These are phyloP conservation scores for Dendronephthya gigantea DNA, from an alignment of 64 coral and sea anemone species.

Conservation along the genomic window DNA sequence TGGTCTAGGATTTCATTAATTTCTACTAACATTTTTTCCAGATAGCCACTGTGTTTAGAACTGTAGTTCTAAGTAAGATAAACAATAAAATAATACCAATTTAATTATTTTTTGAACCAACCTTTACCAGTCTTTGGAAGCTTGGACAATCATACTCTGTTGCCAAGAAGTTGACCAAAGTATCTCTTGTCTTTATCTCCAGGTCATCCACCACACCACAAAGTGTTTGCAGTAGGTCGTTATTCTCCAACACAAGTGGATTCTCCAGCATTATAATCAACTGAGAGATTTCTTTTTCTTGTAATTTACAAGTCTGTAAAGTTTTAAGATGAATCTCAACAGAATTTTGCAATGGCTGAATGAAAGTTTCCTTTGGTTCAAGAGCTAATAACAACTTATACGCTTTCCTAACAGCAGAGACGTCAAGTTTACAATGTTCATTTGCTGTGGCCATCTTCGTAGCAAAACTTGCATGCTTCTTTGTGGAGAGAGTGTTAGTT, in stretches of 20 bases:
- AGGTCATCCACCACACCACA: constrained; percentile 53
- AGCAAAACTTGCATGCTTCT: constrained; percentile 77
- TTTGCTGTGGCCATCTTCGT: background rate
- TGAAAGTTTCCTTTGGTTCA: constrained; percentile 53
- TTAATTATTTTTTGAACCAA: background rate
- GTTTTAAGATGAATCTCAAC: constrained; percentile 74
- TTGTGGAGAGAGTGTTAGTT: background rate
- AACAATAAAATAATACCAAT: no score
- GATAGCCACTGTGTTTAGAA: no score
- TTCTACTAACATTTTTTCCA: no score
- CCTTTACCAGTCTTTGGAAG: constrained; percentile 56
- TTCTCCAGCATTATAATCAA: constrained; percentile 75
- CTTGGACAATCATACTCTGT: constrained; percentile 35
- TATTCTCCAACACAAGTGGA: constrained; percentile 52
- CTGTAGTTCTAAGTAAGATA: no score
- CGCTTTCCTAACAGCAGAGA: constrained; percentile 52
- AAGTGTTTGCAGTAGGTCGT: constrained; percentile 51
- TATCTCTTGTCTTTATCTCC: constrained; percentile 23
- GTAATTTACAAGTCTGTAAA: constrained; percentile 36
- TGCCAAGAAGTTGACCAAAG: constrained; percentile 41
- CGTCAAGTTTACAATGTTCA: constrained; percentile 35
- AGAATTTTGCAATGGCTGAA: constrained; percentile 57
- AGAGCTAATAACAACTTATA: constrained; percentile 63
- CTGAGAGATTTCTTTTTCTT: constrained; percentile 64
- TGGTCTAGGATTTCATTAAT: no score